These are phyloP conservation scores for Eretmochelys imbricata DNA, from an alignment of 2,113 vertebrate genomes.

Conservation along the genomic window DNA sequence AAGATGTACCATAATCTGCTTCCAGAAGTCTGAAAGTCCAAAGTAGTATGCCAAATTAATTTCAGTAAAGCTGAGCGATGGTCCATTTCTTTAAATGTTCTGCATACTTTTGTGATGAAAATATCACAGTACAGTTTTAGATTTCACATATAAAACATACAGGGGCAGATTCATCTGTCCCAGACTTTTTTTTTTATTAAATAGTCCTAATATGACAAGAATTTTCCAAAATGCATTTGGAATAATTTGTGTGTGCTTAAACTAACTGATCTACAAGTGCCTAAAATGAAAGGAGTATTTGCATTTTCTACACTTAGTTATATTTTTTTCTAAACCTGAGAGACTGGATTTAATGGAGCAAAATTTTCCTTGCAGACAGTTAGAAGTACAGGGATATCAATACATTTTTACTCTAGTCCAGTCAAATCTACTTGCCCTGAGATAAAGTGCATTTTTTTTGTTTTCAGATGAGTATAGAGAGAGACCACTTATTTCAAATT, in stretches of 20 bases:
- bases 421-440: background rate
- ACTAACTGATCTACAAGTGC: background rate
- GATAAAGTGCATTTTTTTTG: background rate
- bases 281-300: background rate
- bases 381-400: background rate
- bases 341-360: background rate
- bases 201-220: background rate
- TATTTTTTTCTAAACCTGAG: background rate
- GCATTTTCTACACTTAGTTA: fast-evolving
- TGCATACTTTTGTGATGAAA: background rate
- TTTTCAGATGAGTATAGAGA: background rate
- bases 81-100: background rate
- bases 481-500: background rate
- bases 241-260: background rate
- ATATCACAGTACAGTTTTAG: background rate
- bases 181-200: background rate
- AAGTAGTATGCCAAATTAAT: background rate
- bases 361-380: background rate
- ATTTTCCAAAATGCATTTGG: background rate
- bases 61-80: background rate
- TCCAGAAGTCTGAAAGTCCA: background rate
- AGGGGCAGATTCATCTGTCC: background rate
- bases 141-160: background rate
- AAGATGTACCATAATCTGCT: background rate
- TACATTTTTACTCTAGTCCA: background rate